Base-by-base conservation (phyloP, 2,113 vertebrate species). In the Mormoops blainvillei region DNA sequence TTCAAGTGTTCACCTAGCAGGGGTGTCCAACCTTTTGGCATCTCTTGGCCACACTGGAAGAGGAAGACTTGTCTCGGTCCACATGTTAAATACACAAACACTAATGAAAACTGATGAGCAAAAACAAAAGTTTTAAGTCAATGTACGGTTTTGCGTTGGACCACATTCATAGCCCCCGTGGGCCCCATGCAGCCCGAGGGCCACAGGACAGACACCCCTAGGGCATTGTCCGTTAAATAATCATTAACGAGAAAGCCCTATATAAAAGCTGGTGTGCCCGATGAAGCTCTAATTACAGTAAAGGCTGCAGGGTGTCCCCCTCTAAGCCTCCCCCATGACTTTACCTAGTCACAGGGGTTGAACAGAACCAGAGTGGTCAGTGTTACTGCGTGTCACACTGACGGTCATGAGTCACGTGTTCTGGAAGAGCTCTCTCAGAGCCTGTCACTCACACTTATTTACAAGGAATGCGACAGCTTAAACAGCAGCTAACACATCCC, bases 361-460 rank as follows among this genome's bases (percentile, higher is more conserved):
- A 68, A 3, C 1, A n/a, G 77, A 90, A 84, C 54, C 14, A 19
- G 73, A 56, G 50, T 38, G 12, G 54, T 74, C 76, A 89, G 68
- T 80, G 89, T 63, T 70, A 48, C 56, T 41, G 31, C 33, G 15
- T 36, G 16, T 65, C 48, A 16, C 24, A 2, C 67, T 96, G 82
- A 78, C 88, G 76, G 41, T n/a, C 54, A 38, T 77, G 87, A 96
- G 80, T 96, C 96, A 67, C 70, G 9, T 82, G 80, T 89, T 96
- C 93, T 67, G 94, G 89, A 95, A 90, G 85, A 43, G 89, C 45
- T 54, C 83, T n/a, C 65, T 91, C 58, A 73, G 80, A 84, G 33
- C 58, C 87, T 77, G 65, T 89, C 83, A 85, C 76, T 97, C 82
- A 43, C 11, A 33, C 56, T 92, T 87, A 77, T 94, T 96, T 89